These are phyloP conservation scores for Bombus huntii DNA, from an alignment of 1,140 invertebrate genomes.

Conservation along the genomic window DNA sequence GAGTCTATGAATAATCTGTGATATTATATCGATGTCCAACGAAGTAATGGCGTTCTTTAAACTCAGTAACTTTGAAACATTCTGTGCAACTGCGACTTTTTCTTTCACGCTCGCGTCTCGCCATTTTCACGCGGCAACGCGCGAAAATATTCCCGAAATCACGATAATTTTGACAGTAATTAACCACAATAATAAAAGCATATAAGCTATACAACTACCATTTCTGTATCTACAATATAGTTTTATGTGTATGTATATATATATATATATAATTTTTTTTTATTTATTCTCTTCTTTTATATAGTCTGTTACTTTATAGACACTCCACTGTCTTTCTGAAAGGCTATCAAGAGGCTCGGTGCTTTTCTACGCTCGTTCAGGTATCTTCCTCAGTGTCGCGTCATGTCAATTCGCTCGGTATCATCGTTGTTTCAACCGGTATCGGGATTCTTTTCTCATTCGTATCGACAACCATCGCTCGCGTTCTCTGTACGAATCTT, in stretches of 20 bases:
- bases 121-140: slow-evolving; percentile 13
- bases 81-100: background rate
- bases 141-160: slow-evolving; percentile 54
- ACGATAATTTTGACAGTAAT: slow-evolving; percentile 78
- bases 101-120: background rate
- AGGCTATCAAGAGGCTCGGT: slow-evolving; percentile 45
- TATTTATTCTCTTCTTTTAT: slow-evolving; percentile 41
- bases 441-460: too few species aligned
- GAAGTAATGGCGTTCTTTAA: slow-evolving; percentile 36
- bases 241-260: slow-evolving; percentile 73
- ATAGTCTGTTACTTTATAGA: slow-evolving; percentile 56
- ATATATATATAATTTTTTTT: slow-evolving; percentile 47
- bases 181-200: slow-evolving; percentile 81
- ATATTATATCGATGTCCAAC: slow-evolving; percentile 49
- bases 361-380: slow-evolving; percentile 31
- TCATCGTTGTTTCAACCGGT: background rate
- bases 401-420: slow-evolving; percentile 6
- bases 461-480: background rate
- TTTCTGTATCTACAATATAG: slow-evolving; percentile 82
- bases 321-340: slow-evolving; percentile 44
- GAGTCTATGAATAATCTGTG: slow-evolving; percentile 39
- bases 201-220: slow-evolving; percentile 82
- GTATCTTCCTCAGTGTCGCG: slow-evolving; percentile 26
- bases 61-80: slow-evolving; percentile 4
- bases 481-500: background rate